These are phyloP conservation scores for Cataglyphis albicans DNA, from an alignment of 2,888 invertebrate species.

Conservation along the genomic window DNA sequence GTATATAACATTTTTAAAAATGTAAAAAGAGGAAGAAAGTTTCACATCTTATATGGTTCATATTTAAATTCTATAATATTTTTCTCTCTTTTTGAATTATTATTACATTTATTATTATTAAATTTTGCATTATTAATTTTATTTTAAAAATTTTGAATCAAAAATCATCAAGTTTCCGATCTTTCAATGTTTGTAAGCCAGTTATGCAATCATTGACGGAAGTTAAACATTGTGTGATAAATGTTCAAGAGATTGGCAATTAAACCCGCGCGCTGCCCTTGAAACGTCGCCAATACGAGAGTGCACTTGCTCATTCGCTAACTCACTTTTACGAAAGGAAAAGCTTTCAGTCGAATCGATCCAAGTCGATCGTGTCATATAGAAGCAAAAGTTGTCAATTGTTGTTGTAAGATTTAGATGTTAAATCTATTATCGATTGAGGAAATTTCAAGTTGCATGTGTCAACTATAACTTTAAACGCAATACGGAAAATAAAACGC, in stretches of 20 bases:
- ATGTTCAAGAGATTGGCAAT: not conserved
- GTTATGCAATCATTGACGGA: not conserved
- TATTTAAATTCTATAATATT: not conserved
- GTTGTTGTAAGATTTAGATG: not conserved
- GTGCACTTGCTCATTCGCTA: constrained; percentile 56
- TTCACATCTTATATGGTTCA: not conserved
- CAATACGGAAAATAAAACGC: not conserved
- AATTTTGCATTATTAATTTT: not conserved
- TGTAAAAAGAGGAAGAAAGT: not conserved
- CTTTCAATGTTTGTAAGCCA: not conserved
- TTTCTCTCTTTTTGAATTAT: not conserved
- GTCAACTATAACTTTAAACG: not conserved
- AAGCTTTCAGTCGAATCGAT: constrained; percentile 70
- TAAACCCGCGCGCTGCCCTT: constrained; percentile 10
- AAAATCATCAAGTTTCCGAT: not conserved
- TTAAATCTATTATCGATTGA: not conserved
- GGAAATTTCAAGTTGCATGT: not conserved
- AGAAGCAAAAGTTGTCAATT: not conserved
- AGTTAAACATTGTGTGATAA: not conserved
- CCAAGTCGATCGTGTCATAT: constrained; percentile 52
- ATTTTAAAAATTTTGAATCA: not conserved
- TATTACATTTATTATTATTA: not conserved
- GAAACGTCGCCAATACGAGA: constrained; percentile 55
- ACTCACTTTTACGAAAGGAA: constrained; percentile 63
- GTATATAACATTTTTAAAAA: not conserved